Evolutionary conservation across 2,888 invertebrate genomes (phyloP).

Genomic region (Amiota mariae): DNA sequence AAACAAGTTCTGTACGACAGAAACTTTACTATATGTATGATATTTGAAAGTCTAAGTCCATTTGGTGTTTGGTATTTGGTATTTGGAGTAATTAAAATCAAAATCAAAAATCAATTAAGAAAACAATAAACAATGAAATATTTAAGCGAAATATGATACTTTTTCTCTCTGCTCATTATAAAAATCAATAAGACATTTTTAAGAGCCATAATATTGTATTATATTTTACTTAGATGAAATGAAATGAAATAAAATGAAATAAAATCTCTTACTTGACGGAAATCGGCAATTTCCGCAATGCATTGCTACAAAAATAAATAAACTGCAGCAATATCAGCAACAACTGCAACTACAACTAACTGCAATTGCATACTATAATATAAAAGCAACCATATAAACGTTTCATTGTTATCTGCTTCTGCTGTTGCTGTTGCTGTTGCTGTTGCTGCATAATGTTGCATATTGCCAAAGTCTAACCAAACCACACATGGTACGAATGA

Average conservation of each 20-base stretch:
- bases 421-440: not conserved
- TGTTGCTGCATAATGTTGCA: not conserved
- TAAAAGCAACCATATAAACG: constrained; percentile 18
- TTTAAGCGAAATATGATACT: not conserved
- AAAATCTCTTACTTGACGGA: constrained; percentile 1
- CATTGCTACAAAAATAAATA: constrained; percentile 13
- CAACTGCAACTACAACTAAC: constrained; percentile 27
- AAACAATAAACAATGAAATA: constrained; percentile 1
- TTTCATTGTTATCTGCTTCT: not conserved
- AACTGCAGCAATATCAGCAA: not conserved
- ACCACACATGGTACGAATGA: not conserved
- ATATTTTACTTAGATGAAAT: constrained; percentile 7
- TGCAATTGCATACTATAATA: not conserved
- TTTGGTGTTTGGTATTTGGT: not conserved
- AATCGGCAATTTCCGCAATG: constrained; percentile 20
- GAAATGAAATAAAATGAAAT: not conserved
- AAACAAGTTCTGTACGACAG: constrained; percentile 17
- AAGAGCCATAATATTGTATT: not conserved
- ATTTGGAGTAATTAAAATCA: constrained; percentile 11
- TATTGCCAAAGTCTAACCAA: not conserved
- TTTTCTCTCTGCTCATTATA: not conserved
- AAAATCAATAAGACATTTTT: not conserved
- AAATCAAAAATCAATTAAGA: not conserved
- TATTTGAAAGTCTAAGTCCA: not conserved
- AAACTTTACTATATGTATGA: not conserved